A percentile compares a stretch with the other conserved stretches of the same genome.
phyloP scores from a whole-genome alignment of 2,113 vertebrate genomes.

The Vulpes lagopus region DNA sequence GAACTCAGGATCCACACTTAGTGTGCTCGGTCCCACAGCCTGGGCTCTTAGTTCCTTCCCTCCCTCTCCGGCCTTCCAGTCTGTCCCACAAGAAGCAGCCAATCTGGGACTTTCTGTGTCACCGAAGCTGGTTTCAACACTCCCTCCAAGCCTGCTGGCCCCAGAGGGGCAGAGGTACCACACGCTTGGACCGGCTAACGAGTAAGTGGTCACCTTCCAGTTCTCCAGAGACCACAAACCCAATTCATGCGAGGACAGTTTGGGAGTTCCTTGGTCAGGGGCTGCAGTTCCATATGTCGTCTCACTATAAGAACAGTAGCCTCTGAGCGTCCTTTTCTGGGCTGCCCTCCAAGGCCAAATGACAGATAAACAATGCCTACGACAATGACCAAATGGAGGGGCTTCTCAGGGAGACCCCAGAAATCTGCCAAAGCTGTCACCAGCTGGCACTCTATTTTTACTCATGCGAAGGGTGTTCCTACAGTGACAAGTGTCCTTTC shows the following conservation, averaged over 20 bases:
- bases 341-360: conserved; percentile 53
- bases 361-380: background rate
- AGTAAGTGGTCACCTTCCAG: background rate
- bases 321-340: background rate
- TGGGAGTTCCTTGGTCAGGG: background rate
- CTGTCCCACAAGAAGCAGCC: background rate
- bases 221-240: background rate
- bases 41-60: background rate
- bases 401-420: background rate
- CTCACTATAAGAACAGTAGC: background rate
- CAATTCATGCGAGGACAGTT: background rate
- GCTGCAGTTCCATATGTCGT: background rate
- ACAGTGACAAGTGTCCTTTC: conserved; percentile 39
- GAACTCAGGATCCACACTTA: background rate
- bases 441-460: conserved; percentile 49
- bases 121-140: background rate
- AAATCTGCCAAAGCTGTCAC: background rate
- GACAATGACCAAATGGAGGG: background rate
- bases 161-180: background rate
- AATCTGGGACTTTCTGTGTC: background rate
- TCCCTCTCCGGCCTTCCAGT: background rate
- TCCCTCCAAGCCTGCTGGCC: background rate
- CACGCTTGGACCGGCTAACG: background rate
- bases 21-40: background rate
- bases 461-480: background rate